A percentile compares a stretch with the other conserved stretches of the same genome.
Conservation (phyloP, 2,888 invertebrate genomes). For the Nebria salina region DNA sequence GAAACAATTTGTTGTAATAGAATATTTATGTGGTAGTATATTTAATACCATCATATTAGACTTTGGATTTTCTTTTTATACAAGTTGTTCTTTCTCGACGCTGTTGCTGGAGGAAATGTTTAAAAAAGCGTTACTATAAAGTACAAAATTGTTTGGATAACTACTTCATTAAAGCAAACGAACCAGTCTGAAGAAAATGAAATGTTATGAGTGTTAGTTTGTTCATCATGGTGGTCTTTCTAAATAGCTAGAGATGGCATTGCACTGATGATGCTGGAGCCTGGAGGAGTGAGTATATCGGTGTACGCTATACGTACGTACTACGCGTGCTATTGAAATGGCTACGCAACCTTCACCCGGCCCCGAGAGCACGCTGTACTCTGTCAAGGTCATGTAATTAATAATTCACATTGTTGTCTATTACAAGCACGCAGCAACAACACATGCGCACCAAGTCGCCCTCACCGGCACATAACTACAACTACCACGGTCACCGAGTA, state of each 20-base stretch:
- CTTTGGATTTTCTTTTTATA: no score
- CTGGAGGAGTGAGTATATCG: background rate
- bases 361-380: constrained; percentile 41
- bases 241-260: background rate
- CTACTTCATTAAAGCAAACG: no score
- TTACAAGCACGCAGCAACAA: constrained; percentile 20
- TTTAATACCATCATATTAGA: no score
- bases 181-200: no score
- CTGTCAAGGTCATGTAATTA: constrained; percentile 45
- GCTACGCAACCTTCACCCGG: constrained; percentile 41
- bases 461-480: background rate
- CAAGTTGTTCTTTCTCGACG: no score
- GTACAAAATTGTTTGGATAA: no score
- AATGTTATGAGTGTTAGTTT: background rate
- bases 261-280: background rate
- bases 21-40: no score
- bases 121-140: no score
- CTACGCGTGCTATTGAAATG: background rate
- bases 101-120: no score
- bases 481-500: background rate
- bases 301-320: background rate
- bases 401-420: constrained; percentile 44
- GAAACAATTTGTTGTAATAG: no score
- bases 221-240: background rate
- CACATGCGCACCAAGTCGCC: constrained; percentile 7